Conservation (phyloP, 2,113 vertebrate genomes). For the Cervus canadensis region DNA sequence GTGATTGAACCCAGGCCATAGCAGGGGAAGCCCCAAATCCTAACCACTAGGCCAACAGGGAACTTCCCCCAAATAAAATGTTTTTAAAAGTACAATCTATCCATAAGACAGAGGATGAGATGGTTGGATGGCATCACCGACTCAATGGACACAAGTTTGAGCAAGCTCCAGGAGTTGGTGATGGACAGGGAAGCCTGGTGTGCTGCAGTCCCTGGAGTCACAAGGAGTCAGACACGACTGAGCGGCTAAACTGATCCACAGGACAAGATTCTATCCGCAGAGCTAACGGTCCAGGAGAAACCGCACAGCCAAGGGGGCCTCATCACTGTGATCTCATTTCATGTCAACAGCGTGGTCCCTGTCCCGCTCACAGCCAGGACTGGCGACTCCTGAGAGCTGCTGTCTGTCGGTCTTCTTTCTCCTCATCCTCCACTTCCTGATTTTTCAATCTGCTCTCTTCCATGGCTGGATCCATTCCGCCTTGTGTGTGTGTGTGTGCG, state of each 20-base stretch:
- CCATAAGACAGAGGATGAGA: background rate
- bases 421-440: background rate
- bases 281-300: background rate
- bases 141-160: background rate
- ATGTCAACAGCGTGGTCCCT: background rate
- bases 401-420: background rate
- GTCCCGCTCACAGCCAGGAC: background rate
- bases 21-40: background rate
- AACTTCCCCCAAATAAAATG: background rate
- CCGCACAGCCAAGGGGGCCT: too few species aligned
- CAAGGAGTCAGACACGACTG: rapidly evolving
- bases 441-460: background rate
- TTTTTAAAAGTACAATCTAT: background rate
- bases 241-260: background rate
- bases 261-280: background rate
- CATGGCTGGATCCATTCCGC: background rate
- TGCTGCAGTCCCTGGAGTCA: rapidly evolving
- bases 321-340: background rate
- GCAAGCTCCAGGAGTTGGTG: background rate
- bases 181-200: background rate
- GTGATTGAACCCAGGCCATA: background rate
- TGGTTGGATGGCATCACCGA: background rate
- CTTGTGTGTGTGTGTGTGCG: background rate
- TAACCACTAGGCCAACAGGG: background rate
- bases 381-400: background rate